These are phyloP conservation scores for Harpalus rufipes DNA, from an alignment of 2,888 invertebrate genomes.

Conservation along the genomic window DNA sequence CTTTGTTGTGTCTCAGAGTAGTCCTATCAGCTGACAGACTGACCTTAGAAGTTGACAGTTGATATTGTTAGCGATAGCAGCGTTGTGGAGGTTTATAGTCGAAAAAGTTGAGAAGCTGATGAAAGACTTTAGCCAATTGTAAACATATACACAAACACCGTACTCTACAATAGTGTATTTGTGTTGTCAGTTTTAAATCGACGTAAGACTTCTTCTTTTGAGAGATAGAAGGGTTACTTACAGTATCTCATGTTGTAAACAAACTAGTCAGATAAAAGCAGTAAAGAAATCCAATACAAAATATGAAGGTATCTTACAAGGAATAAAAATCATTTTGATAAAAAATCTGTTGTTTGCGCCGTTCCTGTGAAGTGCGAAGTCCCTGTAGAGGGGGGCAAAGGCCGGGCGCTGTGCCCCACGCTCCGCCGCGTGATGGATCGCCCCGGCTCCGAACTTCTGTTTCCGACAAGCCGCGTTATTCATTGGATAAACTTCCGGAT, in stretches of 20 bases:
- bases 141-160: too few species aligned
- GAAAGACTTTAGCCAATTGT: too few species aligned
- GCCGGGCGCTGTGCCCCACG: background rate
- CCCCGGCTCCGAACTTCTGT: slow-evolving; percentile 60
- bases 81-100: too few species aligned
- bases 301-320: background rate
- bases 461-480: slow-evolving; percentile 65
- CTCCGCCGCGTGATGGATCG: slow-evolving; percentile 52
- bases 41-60: too few species aligned
- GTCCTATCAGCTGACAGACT: too few species aligned
- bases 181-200: too few species aligned
- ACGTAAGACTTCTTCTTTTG: background rate
- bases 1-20: too few species aligned
- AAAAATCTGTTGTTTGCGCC: slow-evolving; percentile 8
- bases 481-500: slow-evolving; percentile 67
- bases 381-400: background rate
- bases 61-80: too few species aligned
- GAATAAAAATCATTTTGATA: background rate
- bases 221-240: background rate
- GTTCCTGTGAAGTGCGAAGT: background rate
- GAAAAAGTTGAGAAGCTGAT: too few species aligned
- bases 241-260: background rate
- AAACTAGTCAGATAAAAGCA: background rate
- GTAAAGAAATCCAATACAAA: background rate
- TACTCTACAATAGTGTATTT: too few species aligned